Evolutionary conservation across 2,888 invertebrate species (phyloP).

Genomic region (Drosophila rubida): DNA sequence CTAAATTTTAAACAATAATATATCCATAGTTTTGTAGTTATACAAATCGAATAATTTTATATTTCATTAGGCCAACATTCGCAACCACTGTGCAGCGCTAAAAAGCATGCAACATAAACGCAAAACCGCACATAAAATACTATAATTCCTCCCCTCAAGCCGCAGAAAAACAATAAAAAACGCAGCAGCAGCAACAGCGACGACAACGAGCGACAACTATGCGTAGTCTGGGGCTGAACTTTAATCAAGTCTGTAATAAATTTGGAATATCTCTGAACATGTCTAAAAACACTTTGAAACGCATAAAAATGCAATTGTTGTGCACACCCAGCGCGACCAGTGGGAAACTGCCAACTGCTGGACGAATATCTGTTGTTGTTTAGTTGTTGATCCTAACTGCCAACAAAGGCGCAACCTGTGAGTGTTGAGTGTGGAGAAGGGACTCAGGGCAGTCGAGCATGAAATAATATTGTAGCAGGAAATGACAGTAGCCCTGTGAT

Average conservation of each 20-base stretch:
- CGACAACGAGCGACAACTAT: conserved; percentile 26
- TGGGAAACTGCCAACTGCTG: conserved; percentile 46
- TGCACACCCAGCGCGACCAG: conserved; percentile 27
- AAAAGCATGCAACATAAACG: conserved; percentile 44
- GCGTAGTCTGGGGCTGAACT: conserved; percentile 25
- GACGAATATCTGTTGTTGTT: conserved; percentile 16
- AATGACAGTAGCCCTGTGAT: conserved; percentile 22
- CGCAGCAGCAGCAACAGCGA: neutral
- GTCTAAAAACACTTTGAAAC: conserved; percentile 72
- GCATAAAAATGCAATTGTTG: conserved; percentile 72
- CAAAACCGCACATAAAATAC: conserved; percentile 25
- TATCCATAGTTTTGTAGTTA: no score
- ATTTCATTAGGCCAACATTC: neutral
- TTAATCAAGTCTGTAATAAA: conserved; percentile 52
- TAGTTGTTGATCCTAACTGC: conserved; percentile 47
- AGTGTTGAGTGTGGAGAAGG: conserved; percentile 1
- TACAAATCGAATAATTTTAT: neutral
- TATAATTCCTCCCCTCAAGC: conserved; percentile 21
- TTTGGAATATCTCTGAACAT: conserved; percentile 55
- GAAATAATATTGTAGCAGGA: conserved; percentile 54
- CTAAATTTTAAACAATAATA: no score
- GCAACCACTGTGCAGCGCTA: conserved; percentile 34
- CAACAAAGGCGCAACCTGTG: conserved; percentile 57
- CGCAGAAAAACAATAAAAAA: conserved; percentile 32
- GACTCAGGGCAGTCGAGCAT: conserved; percentile 51